Percentiles rank a stretch among this genome's conserved stretches.
phyloP scores from a whole-genome alignment of 2,888 invertebrate species.

The Resseliella maxima region DNA sequence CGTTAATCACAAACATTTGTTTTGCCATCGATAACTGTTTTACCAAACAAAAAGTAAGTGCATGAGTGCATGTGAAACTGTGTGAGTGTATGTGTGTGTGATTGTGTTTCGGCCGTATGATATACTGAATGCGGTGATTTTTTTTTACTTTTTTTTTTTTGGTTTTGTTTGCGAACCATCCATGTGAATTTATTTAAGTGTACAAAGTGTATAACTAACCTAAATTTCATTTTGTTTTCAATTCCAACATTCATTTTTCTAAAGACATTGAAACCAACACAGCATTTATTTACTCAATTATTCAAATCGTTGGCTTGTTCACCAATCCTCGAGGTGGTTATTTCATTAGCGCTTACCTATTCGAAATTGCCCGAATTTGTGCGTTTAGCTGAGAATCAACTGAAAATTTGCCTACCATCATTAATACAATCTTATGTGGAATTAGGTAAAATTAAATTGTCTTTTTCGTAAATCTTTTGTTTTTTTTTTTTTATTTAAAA shows the following conservation, averaged over 20 bases:
- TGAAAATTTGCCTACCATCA: constrained; percentile 84
- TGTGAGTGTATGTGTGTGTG: constrained; percentile 31
- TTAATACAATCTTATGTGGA: constrained; percentile 88
- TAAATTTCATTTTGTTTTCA: constrained; percentile 15
- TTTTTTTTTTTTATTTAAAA: neutral
- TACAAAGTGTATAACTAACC: neutral
- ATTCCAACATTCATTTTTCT: neutral
- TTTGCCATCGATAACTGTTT: constrained; percentile 87
- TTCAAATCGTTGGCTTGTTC: constrained; percentile 87
- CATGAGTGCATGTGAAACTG: too few relatives aligned
- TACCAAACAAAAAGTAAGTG: constrained; percentile 76
- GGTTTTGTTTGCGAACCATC: too few relatives aligned
- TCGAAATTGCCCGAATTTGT: constrained; percentile 82
- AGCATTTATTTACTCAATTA: constrained; percentile 84
- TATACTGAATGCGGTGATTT: too few relatives aligned
- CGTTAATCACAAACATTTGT: constrained; percentile 88
- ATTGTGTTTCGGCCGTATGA: neutral
- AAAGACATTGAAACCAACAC: constrained; percentile 81
- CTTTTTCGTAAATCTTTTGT: neutral
- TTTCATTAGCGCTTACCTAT: constrained; percentile 86
- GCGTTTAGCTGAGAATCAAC: constrained; percentile 79
- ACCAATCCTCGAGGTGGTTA: constrained; percentile 90
- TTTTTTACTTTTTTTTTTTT: too few relatives aligned
- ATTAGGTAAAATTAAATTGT: constrained; percentile 73
- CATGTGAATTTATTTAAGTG: too few relatives aligned